A percentile compares a stretch with the other conserved stretches of the same genome.
These are phyloP conservation scores for Silurus meridionalis DNA, from an alignment of 2,113 vertebrate species.

Conservation along the genomic window DNA sequence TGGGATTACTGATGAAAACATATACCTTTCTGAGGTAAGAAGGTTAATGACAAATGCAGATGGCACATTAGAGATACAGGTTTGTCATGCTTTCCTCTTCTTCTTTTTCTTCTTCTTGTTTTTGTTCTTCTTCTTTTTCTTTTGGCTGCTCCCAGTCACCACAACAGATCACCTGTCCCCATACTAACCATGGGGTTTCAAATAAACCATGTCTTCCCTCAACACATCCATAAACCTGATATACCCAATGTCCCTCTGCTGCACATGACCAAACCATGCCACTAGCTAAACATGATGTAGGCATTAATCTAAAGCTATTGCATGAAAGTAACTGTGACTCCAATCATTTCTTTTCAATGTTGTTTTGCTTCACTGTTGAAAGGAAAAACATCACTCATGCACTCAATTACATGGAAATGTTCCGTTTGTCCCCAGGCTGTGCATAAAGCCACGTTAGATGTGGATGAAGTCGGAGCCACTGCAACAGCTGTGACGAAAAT, in stretches of 20 bases:
- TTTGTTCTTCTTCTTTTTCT: no score
- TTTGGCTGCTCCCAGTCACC: no score
- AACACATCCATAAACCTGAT: no score
- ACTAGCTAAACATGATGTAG: neutral
- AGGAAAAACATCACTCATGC: neutral
- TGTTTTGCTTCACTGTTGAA: neutral
- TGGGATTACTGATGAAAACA: slow-evolving; percentile 64
- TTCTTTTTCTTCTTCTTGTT: no score
- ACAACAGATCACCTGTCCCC: no score
- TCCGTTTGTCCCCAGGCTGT: slow-evolving; percentile 59
- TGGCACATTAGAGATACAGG: neutral
- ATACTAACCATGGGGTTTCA: no score
- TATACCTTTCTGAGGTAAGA: slow-evolving; percentile 77
- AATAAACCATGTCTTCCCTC: no score
- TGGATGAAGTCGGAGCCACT: slow-evolving; percentile 70
- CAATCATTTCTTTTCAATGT: neutral
- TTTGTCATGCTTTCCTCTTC: neutral
- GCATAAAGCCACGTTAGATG: slow-evolving; percentile 71
- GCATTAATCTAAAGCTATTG: neutral
- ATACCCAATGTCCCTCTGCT: no score
- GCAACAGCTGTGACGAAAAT: slow-evolving; percentile 67
- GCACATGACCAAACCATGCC: neutral
- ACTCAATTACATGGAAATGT: neutral
- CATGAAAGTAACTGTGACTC: neutral
- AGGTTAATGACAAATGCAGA: neutral